Base-by-base conservation (phyloP, 2,797 vertebrate species). In the Tokudaia muenninki region DNA sequence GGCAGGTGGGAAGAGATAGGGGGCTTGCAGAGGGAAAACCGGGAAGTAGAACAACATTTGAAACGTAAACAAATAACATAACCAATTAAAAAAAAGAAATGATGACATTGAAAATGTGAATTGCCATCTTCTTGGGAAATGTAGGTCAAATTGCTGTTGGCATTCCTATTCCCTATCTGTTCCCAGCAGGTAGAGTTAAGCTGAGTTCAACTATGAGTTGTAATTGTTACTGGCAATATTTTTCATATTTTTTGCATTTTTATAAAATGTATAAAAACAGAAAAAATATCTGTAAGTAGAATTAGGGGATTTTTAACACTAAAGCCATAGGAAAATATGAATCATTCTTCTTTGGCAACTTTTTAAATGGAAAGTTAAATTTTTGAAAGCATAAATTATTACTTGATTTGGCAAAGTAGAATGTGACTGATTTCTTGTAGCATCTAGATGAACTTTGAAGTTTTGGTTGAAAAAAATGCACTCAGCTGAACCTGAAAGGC, bases 191-290 rank as follows among this genome's bases (percentile, higher is more conserved):
- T 61, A 80, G 37, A 94, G 29, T 94, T 90, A 92, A 63, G 94
- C 65, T 92, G 84, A 92, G 52, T 19, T 95, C 52, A 89, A 1
- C 65, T 90, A 41, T 61, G 70, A 87, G 61, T 87, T 91, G 57
- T 93, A 82, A 94, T 90, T 52, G 55, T 70, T 88, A 70, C 89
- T 92, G 77, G 50, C 55, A 81, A 91, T 93, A 26, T 16, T 92
- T 44, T 82, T 94, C 63, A 31, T 92, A 80, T 10, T 70, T 96
- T 95, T 96, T 95, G 59, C 65, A 75, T 95, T 92, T 94, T 92
- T 52, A 65, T 83, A 94, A 72, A 94, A 96, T 63, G 81, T 92
- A 26, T 52, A 87, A 94, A 94, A 84, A 19, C 91, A 55, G 61
- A 94, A 96, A 88, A 52, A 95, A 79, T 4, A 78, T 95, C 22